Conservation (phyloP, 2,888 invertebrate species). For the Sphaeridia pumilis region DNA sequence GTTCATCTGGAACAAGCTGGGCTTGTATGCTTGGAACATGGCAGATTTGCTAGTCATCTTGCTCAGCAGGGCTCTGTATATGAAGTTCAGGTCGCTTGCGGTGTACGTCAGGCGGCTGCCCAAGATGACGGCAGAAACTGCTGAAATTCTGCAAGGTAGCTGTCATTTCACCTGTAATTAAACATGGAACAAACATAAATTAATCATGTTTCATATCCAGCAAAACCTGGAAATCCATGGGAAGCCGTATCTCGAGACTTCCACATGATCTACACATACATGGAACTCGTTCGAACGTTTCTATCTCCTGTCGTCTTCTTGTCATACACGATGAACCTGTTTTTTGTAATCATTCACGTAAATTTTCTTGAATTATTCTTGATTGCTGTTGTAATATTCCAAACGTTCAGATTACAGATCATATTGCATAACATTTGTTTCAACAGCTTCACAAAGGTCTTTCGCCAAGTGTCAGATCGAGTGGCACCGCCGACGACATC, state of each 20-base stretch:
- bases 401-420: background rate
- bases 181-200: background rate
- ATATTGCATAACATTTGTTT: background rate
- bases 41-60: conserved; percentile 12
- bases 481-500: background rate
- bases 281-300: conserved; percentile 4
- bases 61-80: conserved; percentile 5
- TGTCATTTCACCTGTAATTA: no score
- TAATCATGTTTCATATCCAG: background rate
- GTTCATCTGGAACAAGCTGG: conserved; percentile 9
- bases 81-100: background rate
- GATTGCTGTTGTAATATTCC: background rate
- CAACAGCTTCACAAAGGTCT: conserved; percentile 12
- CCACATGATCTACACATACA: background rate
- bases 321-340: conserved; percentile 8
- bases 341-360: conserved; percentile 14
- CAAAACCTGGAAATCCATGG: conserved; percentile 4
- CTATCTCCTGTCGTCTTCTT: conserved; percentile 9
- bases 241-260: conserved; percentile 1
- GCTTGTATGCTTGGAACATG: conserved; percentile 9
- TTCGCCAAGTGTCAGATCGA: background rate
- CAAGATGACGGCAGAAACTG: background rate
- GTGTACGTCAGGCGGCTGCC: background rate
- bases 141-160: background rate
- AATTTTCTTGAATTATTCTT: background rate